These are phyloP conservation scores for Anguilla obscura DNA, from an alignment of 2,797 vertebrate species.

Conservation along the genomic window DNA sequence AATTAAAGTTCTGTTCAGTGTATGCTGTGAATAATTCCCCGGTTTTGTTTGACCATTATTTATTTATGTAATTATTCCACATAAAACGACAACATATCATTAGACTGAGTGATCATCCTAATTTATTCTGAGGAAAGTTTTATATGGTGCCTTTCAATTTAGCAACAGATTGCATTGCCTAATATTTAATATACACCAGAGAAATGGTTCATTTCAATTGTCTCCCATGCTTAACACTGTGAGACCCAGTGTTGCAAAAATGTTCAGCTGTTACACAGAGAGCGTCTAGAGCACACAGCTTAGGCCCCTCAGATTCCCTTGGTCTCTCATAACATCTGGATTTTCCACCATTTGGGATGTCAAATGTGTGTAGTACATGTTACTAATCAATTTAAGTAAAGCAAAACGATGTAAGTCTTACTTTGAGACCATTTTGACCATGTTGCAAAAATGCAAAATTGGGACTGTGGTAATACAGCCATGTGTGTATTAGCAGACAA, in stretches of 20 bases:
- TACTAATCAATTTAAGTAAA: no score
- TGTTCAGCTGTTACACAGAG: no score
- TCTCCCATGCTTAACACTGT: background rate
- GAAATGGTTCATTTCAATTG: background rate
- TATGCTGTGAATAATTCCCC: background rate
- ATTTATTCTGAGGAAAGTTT: background rate
- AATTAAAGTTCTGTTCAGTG: background rate
- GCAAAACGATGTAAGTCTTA: no score
- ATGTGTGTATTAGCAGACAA: no score
- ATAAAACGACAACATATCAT: background rate
- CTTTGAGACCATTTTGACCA: no score
- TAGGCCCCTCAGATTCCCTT: background rate
- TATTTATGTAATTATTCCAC: background rate
- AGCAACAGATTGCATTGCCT: background rate
- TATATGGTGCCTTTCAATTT: background rate
- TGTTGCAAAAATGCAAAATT: no score
- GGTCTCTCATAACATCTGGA: no score
- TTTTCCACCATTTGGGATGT: no score
- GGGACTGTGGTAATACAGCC: no score
- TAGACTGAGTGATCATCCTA: background rate
- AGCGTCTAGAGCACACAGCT: no score
- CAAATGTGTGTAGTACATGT: no score
- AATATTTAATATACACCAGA: background rate
- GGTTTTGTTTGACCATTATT: background rate
- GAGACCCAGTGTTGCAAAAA: no score